Percentiles rank a stretch among this genome's conserved stretches.
These are phyloP conservation scores for Morpho achilles DNA, from an alignment of 2,888 invertebrate genomes.

Conservation along the genomic window DNA sequence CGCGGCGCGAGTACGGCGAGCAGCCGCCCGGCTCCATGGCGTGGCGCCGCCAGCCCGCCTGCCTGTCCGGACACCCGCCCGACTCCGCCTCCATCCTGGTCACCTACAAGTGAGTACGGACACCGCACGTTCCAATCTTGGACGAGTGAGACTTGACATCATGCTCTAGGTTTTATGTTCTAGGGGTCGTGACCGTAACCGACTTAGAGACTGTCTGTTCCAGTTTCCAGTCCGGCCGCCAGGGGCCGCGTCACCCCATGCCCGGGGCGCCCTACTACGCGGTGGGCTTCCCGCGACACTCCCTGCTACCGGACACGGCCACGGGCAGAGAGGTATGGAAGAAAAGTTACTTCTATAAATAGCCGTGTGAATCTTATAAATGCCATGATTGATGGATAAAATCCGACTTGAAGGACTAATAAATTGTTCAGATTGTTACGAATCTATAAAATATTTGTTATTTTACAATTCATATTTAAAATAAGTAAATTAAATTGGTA, in stretches of 20 bases:
- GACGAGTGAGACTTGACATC: not conserved
- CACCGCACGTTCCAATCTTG: no score
- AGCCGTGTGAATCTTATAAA: no score
- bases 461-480: no score
- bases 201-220: no score
- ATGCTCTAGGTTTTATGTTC: not conserved
- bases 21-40: slow-evolving; percentile 86
- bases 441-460: no score
- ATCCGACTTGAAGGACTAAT: no score
- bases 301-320: slow-evolving; percentile 91
- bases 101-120: slow-evolving; percentile 55
- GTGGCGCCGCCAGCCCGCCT: slow-evolving; percentile 85
- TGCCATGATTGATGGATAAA: no score
- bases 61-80: slow-evolving; percentile 77
- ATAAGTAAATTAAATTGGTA: no score
- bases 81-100: slow-evolving; percentile 87
- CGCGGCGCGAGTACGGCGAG: slow-evolving; percentile 76
- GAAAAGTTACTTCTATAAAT: no score
- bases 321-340: slow-evolving; percentile 80
- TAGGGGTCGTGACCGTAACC: not conserved
- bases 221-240: slow-evolving; percentile 91
- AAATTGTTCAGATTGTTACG: no score
- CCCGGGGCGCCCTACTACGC: slow-evolving; percentile 93
- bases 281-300: slow-evolving; percentile 90
- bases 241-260: slow-evolving; percentile 87